Base-by-base conservation (phyloP, 2,888 invertebrate species). In the Gortyna flavago region DNA sequence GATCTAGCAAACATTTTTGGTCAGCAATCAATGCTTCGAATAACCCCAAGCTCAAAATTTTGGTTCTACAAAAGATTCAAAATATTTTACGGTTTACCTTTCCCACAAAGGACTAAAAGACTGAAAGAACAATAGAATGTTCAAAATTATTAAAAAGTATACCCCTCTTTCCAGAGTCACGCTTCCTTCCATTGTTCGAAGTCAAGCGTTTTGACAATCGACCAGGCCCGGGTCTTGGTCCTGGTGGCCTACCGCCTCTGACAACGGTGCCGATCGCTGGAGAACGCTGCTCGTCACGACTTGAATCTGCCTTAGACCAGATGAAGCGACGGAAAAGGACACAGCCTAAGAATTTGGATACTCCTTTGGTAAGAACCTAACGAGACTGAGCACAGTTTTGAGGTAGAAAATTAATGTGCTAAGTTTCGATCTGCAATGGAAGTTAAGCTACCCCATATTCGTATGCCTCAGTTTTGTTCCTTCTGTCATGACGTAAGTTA, bases 241-340 rank as follows among this genome's bases (percentile, higher is more conserved):
- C 93, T 13, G 93, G 92, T 13, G 93, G 94, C 11, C 90, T 96
- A 3, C 94, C 93, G 1, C 95, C 96, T 0, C 86, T 96, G 51
- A 95, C 95, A 3, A 93, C 93, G 18, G 93, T 93, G 57, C 96
- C 95, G 0, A 89, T 96, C 13, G 94, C 93, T 70, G 97, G 97
- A 7, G 97, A 97, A 74, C 96, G 97, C 81, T 98, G 98, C 87
- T 97, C 97, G 0, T 97, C 97, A 32, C 97, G 97, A 32, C 93
- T 98, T 77, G 98, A 98, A 91, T 97, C 96, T 18, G 98, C 98
- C 0, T 91, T 98, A 69, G 98, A 98, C 84, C 97, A 97, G 88
- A 96, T 98, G 91, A 97, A 97, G 86, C 93, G 97, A 59, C 93
- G 97, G 69, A 97, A 97, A 89, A 92, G 97, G 77, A 96, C 96